Percentiles rank a stretch among this genome's conserved stretches.
Conservation (phyloP, 2,888 invertebrate species). For the Nomada fucata region DNA sequence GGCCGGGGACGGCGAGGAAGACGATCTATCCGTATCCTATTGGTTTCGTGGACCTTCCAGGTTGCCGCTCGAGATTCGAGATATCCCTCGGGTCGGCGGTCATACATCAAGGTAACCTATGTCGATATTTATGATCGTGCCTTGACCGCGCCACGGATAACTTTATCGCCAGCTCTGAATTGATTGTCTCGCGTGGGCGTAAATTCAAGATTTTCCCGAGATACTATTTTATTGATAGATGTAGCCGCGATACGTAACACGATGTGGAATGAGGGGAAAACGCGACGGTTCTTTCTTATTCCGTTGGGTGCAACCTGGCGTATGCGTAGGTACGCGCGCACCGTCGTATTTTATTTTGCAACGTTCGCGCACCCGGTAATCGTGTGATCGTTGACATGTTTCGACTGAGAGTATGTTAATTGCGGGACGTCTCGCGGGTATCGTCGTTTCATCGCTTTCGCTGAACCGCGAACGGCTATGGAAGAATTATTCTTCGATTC, state of each 20-base stretch:
- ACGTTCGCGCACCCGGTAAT: too few relatives aligned
- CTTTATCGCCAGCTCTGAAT: slow-evolving; percentile 8
- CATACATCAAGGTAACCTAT: slow-evolving; percentile 47
- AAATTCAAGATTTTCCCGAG: background rate
- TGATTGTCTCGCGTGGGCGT: background rate
- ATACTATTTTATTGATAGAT: slow-evolving; percentile 3
- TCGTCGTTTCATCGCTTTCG: too few relatives aligned
- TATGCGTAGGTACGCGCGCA: too few relatives aligned
- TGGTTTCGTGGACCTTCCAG: slow-evolving; percentile 55
- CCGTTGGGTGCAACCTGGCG: too few relatives aligned
- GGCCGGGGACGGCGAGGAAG: slow-evolving; percentile 27
- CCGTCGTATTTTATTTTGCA: too few relatives aligned
- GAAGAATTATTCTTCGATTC: too few relatives aligned
- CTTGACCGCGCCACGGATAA: slow-evolving; percentile 7
- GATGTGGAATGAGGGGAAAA: background rate
- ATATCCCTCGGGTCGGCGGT: slow-evolving; percentile 35
- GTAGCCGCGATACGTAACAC: background rate
- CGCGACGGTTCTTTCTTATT: too few relatives aligned
- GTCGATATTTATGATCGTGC: slow-evolving; percentile 50
- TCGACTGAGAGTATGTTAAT: too few relatives aligned
- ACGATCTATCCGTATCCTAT: slow-evolving; percentile 66
- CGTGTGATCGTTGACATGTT: too few relatives aligned
- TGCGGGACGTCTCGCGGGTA: too few relatives aligned
- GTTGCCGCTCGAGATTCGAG: slow-evolving; percentile 57
- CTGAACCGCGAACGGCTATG: too few relatives aligned